Conservation (phyloP, 2,797 vertebrate species). For the Yasuhikotakia modesta region DNA sequence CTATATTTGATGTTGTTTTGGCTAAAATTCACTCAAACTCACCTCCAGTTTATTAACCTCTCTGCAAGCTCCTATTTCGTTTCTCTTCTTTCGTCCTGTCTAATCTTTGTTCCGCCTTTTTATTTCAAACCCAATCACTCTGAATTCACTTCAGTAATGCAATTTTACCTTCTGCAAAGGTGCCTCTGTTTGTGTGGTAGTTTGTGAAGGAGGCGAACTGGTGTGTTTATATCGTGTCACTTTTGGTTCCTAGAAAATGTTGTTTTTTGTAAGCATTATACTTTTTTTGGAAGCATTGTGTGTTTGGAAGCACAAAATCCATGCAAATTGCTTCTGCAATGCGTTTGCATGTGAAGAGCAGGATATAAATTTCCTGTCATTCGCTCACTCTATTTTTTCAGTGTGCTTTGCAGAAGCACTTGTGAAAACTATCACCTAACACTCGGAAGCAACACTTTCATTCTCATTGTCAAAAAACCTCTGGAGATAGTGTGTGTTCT, state of each 20-base stretch:
- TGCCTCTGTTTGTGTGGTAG: not conserved
- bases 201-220: not conserved
- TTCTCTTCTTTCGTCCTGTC: not conserved
- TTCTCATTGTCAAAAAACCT: not conserved
- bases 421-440: slow-evolving; percentile 14
- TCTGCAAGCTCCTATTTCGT: not conserved
- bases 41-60: slow-evolving; percentile 1
- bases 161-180: slow-evolving; percentile 38
- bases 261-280: not conserved
- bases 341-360: slow-evolving; percentile 3
- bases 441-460: slow-evolving; percentile 22
- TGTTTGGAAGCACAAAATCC: slow-evolving; percentile 33
- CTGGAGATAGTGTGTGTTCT: not conserved
- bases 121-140: slow-evolving; percentile 36
- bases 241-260: slow-evolving; percentile 3
- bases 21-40: not conserved
- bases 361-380: slow-evolving; percentile 1
- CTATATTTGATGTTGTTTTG: not conserved
- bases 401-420: not conserved
- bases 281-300: slow-evolving; percentile 5
- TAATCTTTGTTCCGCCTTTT: not conserved
- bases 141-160: slow-evolving; percentile 21
- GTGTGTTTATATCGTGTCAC: slow-evolving; percentile 17
- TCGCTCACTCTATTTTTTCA: slow-evolving; percentile 1
- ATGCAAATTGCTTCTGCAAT: slow-evolving; percentile 12